Conservation (phyloP, 1,140 invertebrate species). For the Drosophila kohkoa region DNA sequence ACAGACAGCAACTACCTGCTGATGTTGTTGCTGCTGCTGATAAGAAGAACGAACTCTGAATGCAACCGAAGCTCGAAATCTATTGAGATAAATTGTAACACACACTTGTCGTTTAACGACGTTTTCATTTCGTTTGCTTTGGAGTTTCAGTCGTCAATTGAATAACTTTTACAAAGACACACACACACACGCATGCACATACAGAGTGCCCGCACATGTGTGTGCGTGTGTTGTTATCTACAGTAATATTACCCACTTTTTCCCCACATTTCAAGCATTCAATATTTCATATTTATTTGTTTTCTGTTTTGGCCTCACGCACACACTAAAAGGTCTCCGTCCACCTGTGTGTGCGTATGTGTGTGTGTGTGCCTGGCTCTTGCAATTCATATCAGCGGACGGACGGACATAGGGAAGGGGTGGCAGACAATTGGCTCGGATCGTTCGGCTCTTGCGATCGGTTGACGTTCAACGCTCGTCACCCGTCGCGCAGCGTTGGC, state of each 20-base stretch:
- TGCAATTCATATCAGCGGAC: slow-evolving; percentile 53
- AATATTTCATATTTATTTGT: slow-evolving; percentile 81
- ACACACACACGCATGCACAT: slow-evolving; percentile 8
- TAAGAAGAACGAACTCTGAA: slow-evolving; percentile 49
- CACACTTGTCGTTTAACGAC: slow-evolving; percentile 41
- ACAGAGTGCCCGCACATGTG: slow-evolving; percentile 14
- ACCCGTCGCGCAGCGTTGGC: slow-evolving; percentile 47
- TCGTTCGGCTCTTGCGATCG: slow-evolving; percentile 49
- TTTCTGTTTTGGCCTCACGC: slow-evolving; percentile 47
- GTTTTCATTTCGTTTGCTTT: slow-evolving; percentile 60
- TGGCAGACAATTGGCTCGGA: slow-evolving; percentile 17
- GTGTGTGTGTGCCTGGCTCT: slow-evolving; percentile 11
- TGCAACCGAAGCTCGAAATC: slow-evolving; percentile 40
- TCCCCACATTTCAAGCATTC: slow-evolving; percentile 72
- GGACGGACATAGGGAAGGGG: neutral
- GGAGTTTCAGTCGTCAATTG: slow-evolving; percentile 37
- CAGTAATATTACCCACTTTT: slow-evolving; percentile 74
- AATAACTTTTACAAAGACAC: slow-evolving; percentile 70
- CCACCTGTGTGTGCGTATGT: slow-evolving; percentile 29
- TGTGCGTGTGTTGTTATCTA: slow-evolving; percentile 50
- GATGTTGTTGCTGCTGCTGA: slow-evolving; percentile 59
- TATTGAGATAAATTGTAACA: slow-evolving; percentile 76
- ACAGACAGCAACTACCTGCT: slow-evolving; percentile 43
- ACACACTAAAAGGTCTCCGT: slow-evolving; percentile 35
- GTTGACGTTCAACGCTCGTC: slow-evolving; percentile 48